Conservation (phyloP, 2,113 vertebrate genomes). For the Hemibates koningsi region DNA sequence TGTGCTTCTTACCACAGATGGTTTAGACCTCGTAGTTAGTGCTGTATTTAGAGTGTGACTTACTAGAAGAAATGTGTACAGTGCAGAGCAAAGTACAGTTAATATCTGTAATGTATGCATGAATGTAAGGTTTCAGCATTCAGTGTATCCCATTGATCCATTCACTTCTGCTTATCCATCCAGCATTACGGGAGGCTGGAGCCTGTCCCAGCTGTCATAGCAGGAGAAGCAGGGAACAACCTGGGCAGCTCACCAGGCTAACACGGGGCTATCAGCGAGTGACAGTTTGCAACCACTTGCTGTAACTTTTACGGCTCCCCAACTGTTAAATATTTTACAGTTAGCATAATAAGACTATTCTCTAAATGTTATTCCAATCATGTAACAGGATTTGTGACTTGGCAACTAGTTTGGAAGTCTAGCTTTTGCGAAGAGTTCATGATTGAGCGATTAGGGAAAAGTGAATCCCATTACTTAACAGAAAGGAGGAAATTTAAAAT, state of each 20-base stretch:
- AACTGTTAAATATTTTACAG: background rate
- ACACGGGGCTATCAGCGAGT: background rate
- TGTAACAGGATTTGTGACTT: background rate
- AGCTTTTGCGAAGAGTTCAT: background rate
- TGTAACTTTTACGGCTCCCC: accelerated
- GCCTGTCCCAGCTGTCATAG: background rate
- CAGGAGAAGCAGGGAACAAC: background rate
- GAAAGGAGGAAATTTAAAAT: background rate
- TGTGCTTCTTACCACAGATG: accelerated
- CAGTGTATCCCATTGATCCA: background rate
- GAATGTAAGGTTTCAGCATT: background rate
- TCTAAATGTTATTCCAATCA: background rate
- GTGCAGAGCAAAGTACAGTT: background rate
- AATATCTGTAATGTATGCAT: background rate
- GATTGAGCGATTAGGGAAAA: background rate
- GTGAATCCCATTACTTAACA: background rate
- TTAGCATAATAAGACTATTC: background rate
- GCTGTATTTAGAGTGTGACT: background rate
- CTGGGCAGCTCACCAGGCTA: background rate
- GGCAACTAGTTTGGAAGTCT: background rate
- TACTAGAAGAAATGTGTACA: background rate
- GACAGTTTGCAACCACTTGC: background rate
- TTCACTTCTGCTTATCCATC: background rate
- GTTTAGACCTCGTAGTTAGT: background rate
- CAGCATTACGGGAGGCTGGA: background rate